phyloP scores from a whole-genome alignment of 2,113 vertebrate species.

The Podiceps cristatus region DNA sequence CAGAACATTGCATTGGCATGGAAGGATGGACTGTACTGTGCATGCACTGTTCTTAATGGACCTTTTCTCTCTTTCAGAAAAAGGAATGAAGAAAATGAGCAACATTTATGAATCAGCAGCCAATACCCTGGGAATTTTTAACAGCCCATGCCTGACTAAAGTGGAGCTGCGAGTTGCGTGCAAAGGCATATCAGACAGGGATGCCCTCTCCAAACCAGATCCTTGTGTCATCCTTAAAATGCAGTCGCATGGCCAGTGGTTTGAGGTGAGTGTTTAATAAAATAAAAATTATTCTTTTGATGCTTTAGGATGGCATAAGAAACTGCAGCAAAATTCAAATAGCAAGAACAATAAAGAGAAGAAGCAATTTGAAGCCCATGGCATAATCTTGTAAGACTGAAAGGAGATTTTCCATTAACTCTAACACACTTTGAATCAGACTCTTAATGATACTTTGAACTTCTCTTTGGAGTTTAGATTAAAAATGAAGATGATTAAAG shows the following conservation, averaged over 20 bases:
- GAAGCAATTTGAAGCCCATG: neutral
- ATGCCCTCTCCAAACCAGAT: conserved; percentile 94
- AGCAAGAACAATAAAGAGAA: neutral
- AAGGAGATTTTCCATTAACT: neutral
- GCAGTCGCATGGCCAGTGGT: conserved; percentile 96
- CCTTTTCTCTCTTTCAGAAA: conserved; percentile 41
- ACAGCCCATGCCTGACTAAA: conserved; percentile 92
- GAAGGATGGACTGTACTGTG: neutral
- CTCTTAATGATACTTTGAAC: neutral
- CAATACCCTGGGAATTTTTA: conserved; percentile 93
- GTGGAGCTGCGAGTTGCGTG: conserved; percentile 93
- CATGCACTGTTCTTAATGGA: neutral
- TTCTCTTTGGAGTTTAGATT: neutral
- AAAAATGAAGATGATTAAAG: neutral
- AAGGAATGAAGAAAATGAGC: conserved; percentile 88
- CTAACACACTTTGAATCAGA: neutral
- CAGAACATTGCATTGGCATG: neutral
- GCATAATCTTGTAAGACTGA: neutral
- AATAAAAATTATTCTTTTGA: neutral
- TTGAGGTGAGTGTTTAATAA: conserved; percentile 85
- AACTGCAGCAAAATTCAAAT: neutral
- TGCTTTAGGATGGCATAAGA: neutral
- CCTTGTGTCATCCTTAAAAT: conserved; percentile 95
- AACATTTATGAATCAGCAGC: conserved; percentile 97
- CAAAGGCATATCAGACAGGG: conserved; percentile 92